A percentile compares a stretch with the other conserved stretches of the same genome.
phyloP scores from a whole-genome alignment of 2,797 vertebrate genomes.

The Nannoperca obscura region DNA sequence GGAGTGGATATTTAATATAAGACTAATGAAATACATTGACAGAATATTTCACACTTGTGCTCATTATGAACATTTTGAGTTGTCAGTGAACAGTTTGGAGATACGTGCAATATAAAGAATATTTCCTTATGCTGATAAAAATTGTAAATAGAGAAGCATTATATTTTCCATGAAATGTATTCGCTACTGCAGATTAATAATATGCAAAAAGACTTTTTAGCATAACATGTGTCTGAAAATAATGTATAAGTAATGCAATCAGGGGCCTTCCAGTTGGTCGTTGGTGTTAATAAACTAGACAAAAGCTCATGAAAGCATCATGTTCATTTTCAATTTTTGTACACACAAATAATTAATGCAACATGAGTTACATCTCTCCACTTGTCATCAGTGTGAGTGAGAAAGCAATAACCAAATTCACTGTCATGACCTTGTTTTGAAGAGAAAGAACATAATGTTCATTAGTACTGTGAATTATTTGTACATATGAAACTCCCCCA shows the following conservation, averaged over 20 bases:
- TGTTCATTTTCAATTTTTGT: conserved; percentile 40
- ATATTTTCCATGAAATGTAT: not conserved
- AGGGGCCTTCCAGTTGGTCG: not conserved
- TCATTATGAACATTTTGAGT: not conserved
- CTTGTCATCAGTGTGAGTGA: conserved; percentile 20
- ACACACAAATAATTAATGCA: conserved; percentile 28
- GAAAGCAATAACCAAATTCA: conserved; percentile 8
- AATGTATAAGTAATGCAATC: not conserved
- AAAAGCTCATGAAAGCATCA: conserved; percentile 37
- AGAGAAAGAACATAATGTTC: conserved; percentile 13
- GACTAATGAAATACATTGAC: not conserved
- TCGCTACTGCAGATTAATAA: not conserved
- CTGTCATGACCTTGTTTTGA: conserved; percentile 21
- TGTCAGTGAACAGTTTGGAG: not conserved
- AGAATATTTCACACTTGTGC: not conserved
- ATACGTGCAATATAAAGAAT: not conserved
- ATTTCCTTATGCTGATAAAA: not conserved
- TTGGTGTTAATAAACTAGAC: not conserved
- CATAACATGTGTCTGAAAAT: not conserved
- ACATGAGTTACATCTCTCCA: conserved; percentile 23
- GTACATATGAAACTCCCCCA: not conserved
- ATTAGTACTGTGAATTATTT: not conserved
- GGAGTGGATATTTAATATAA: not conserved
- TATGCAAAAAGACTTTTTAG: not conserved
- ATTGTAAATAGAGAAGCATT: not conserved